phyloP scores from a whole-genome alignment of 2,113 vertebrate genomes.

The Corythornis madagascariensis region DNA sequence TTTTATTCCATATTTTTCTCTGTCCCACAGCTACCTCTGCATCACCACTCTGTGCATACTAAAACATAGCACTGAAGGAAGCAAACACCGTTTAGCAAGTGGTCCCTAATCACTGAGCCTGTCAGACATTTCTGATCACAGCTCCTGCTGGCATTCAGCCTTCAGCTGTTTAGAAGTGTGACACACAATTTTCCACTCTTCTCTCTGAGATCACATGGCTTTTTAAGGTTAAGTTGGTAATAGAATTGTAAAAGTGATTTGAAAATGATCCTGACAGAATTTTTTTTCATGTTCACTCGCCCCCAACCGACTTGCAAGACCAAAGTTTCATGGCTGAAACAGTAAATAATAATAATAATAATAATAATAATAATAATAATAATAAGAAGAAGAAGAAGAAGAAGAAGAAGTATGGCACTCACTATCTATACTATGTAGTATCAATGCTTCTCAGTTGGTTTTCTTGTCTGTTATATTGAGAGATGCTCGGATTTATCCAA shows the following conservation, averaged over 20 bases:
- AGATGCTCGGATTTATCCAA: neutral
- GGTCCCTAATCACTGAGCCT: neutral
- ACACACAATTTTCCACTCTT: neutral
- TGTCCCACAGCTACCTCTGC: neutral
- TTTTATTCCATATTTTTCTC: neutral
- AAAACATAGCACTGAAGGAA: neutral
- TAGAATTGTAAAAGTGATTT: neutral
- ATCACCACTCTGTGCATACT: neutral
- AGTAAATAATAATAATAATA: neutral
- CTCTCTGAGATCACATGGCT: neutral
- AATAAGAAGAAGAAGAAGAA: too few relatives aligned
- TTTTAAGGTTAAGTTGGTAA: neutral
- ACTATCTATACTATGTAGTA: rapidly evolving
- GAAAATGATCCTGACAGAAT: neutral
- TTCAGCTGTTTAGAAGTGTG: constrained; percentile 15
- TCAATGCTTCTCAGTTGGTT: neutral
- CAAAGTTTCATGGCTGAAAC: neutral
- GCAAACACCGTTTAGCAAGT: neutral
- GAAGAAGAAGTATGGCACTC: too few relatives aligned
- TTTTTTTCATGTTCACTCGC: neutral
- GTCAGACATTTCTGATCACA: constrained; percentile 21
- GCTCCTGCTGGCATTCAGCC: neutral
- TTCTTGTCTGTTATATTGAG: neutral
- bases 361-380: too few relatives aligned
- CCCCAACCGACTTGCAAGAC: neutral